Base-by-base conservation (phyloP, 2,797 vertebrate species). In the Apodemus agrarius region DNA sequence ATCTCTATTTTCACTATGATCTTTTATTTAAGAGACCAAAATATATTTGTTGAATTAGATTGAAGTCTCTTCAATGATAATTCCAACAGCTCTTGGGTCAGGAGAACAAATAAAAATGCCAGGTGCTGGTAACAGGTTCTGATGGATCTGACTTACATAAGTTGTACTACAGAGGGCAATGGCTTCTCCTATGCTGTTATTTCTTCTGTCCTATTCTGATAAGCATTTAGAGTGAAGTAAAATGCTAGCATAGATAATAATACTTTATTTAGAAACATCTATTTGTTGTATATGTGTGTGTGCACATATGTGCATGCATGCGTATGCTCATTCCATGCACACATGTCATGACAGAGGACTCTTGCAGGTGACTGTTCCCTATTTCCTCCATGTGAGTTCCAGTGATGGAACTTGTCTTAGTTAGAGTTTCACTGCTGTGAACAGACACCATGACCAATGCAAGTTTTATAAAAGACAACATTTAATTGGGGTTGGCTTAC, bases 21-120 rank as follows among this genome's bases (percentile, higher is more conserved):
- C 46, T 3, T 81, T 93, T 72, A n/a, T 86, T 37, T 43, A 84
- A 94, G 3, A 14, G 17, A 63, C 22, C 63, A 85, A 46, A 8
- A 90, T 69, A 57, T 37, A 69, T 43, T 92, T 93, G 67, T 74
- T 31, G 52, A 69, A 94, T 95, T 52, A 80, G 46, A 75, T 22
- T 54, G 37, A 61, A 90, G 65, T 95, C 93, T 63, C 59, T 85
- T 74, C 54, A 34, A 6, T 88, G 46, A 37, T 34, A 88, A 11
- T 78, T 81, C 43, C 26, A 65, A 59, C 26, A 88, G 46, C n/a
- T 93, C 65, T 81, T 76, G n/a, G 8, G 88, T n/a, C 89, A 81
- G 17, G 31, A 78, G 86, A 94, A 87, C 11, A 91, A 93, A 74
- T 22, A 87, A 90, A 95, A 93, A 37, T 34, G 26, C 49, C 43